A percentile compares a stretch with the other conserved stretches of the same genome.
These are phyloP conservation scores for Plagodis dolabraria DNA, from an alignment of 2,888 invertebrate genomes.

Conservation along the genomic window DNA sequence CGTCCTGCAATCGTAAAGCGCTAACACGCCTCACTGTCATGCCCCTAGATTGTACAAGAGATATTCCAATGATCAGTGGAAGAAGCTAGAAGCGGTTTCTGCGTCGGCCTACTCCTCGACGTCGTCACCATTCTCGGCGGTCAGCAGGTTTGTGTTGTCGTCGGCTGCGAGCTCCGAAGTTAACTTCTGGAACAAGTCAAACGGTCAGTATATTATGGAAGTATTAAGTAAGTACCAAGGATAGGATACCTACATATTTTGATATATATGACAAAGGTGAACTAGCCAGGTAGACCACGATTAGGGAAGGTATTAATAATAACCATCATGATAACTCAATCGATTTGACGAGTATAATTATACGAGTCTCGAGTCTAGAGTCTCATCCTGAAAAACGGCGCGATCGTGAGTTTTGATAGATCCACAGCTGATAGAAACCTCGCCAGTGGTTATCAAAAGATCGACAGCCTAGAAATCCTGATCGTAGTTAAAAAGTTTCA, in stretches of 20 bases:
- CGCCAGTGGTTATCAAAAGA: no score
- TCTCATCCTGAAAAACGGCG: no score
- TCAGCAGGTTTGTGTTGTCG: conserved; percentile 78
- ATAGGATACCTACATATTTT: no score
- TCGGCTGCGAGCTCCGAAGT: conserved; percentile 75
- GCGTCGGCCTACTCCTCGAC: conserved; percentile 65
- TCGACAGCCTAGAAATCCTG: no score
- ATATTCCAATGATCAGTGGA: conserved; percentile 28
- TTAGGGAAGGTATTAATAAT: background rate
- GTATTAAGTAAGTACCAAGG: no score
- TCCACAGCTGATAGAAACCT: no score
- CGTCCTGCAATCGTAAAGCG: background rate
- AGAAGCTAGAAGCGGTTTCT: conserved; percentile 41
- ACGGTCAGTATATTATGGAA: conserved; percentile 2
- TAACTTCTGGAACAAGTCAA: conserved; percentile 67
- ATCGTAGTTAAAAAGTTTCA: no score
- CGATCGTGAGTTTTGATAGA: no score
- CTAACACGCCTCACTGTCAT: background rate
- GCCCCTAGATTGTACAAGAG: conserved; percentile 56
- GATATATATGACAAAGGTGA: no score
- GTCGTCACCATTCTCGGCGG: conserved; percentile 78
- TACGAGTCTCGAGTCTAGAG: no score
- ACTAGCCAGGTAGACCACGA: background rate
- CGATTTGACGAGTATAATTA: no score
- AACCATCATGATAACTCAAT: no score